Conservation (phyloP, 1,140 invertebrate species). For the Hetaerina americana region DNA sequence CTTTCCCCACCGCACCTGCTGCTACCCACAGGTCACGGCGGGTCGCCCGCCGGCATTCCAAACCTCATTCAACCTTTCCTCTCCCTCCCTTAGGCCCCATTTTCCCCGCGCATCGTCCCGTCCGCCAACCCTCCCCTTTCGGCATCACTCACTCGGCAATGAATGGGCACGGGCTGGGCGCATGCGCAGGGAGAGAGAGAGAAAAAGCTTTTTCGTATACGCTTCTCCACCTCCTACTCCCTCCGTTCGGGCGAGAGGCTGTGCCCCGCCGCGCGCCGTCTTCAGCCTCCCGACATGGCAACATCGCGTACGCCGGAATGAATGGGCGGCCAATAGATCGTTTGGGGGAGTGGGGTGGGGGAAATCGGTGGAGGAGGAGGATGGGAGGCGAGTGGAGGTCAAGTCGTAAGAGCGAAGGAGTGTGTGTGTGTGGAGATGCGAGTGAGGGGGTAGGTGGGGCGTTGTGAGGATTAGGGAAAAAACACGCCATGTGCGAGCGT, state of each 20-base stretch:
- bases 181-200: not conserved
- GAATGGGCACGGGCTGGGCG: not conserved
- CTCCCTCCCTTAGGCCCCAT: no score
- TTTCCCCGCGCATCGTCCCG: no score
- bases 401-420: not conserved
- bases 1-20: not conserved
- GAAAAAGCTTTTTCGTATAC: not conserved
- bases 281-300: not conserved
- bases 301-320: not conserved
- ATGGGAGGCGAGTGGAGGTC: not conserved
- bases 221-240: no score
- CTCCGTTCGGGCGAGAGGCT: not conserved
- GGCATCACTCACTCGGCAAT: not conserved
- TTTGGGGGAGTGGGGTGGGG: not conserved
- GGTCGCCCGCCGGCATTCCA: not conserved
- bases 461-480: no score
- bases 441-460: no score
- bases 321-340: not conserved
- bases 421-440: not conserved
- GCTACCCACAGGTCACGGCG: not conserved
- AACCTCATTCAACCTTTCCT: not conserved
- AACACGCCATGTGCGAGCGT: no score
- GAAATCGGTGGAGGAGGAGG: not conserved
- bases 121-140: no score
- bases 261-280: no score